Evolutionary conservation across 2,113 vertebrate genomes (phyloP).

Genomic region (Sterna hirundo): DNA sequence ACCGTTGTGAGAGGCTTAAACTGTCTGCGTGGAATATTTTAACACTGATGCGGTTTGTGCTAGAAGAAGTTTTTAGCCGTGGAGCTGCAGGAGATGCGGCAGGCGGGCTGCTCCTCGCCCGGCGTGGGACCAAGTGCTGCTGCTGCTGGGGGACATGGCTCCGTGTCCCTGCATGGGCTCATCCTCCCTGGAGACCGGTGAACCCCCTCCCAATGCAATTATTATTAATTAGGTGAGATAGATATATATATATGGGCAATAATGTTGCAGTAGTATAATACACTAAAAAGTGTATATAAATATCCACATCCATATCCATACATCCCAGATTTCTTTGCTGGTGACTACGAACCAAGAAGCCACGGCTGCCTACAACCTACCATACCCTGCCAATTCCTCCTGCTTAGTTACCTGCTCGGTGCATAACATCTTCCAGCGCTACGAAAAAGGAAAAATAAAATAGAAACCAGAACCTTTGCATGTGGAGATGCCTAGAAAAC

Average conservation of each 20-base stretch:
- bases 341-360: neutral
- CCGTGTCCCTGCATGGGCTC: too few species aligned
- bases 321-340: neutral
- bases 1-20: neutral
- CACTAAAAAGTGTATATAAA: neutral
- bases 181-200: accelerated
- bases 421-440: neutral
- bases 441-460: neutral
- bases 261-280: neutral
- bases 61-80: neutral
- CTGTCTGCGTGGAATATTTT: neutral
- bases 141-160: neutral
- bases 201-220: neutral
- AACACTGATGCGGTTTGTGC: neutral
- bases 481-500: neutral
- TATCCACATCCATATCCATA: too few species aligned
- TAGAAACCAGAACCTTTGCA: neutral
- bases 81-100: neutral
- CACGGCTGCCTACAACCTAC: neutral
- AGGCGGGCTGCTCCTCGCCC: neutral
- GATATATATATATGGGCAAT: too few species aligned
- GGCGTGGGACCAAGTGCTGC: accelerated
- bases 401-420: neutral
- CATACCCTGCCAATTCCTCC: neutral
- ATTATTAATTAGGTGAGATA: neutral